Base-by-base conservation (phyloP, 2,888 invertebrate genomes). In the Omphaloscelis lunosa region DNA sequence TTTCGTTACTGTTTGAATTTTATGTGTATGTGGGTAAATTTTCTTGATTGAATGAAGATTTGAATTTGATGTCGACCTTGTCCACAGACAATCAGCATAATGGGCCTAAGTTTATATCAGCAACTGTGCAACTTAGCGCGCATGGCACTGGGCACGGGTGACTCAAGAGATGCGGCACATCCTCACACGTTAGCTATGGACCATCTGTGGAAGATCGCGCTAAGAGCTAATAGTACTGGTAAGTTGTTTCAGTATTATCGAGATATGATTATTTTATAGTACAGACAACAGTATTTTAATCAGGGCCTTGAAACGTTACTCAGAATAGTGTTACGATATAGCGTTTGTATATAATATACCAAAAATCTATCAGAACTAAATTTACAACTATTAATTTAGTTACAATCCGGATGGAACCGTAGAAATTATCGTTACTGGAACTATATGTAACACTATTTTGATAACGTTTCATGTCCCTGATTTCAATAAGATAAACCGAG, bases 201-300 rank as follows among this genome's bases (percentile, higher is more conserved):
- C 94, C 99, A 99, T 89, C 96, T 99, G 87, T 99, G 99, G 99
- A 98, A 98, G 94, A 99, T 99, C 81, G 99, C 99, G 0, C 96
- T 99, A 8, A 97, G 98, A 86, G 99, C 99, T 3, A 98, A 98
- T 86, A 99, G 98, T 92, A 99, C 99, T 75, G 97, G 97, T 97
- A 89, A 86, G 70, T n/a, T 15, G 0, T 11, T 51, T 51, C 20
- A 51, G 8, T 51, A 51, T 20, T 8, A 20, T 20, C 51, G 20
- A 51, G 8, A 51, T 51, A 8, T 51, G 51, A 20, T 51, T 20
- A 0, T 51, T 45, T 15, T 41, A 34, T 39, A 8, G 39, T 41
- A 41, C 41, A 41, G 9, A 41, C 41, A 41, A 41, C 41, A 41
- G 9, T 41, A 41, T 34, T 34, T 34, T 4, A 34, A 34, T 34